These are phyloP conservation scores for Meriones unguiculatus DNA, from an alignment of 2,113 vertebrate genomes.

Conservation along the genomic window DNA sequence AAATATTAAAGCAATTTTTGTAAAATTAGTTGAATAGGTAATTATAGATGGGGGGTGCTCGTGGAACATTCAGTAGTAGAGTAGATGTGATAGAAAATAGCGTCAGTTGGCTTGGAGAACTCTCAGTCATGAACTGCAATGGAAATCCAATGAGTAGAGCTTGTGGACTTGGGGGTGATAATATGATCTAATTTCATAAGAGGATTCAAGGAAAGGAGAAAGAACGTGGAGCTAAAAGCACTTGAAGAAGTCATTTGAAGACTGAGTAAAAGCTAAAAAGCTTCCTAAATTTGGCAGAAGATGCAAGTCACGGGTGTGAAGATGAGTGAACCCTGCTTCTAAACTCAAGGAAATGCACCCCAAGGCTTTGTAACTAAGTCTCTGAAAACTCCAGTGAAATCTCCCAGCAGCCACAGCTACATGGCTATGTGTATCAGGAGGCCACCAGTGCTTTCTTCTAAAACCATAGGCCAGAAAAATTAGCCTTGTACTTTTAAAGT, in stretches of 20 bases:
- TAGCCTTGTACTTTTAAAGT: conserved; percentile 5
- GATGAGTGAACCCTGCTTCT: background rate
- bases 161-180: background rate
- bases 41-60: background rate
- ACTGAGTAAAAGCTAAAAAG: background rate
- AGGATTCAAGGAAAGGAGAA: background rate
- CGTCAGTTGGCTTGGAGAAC: background rate
- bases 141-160: background rate
- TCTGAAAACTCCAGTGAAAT: background rate
- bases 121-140: background rate
- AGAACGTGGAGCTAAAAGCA: background rate
- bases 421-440: background rate
- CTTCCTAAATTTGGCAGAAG: background rate
- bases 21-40: background rate
- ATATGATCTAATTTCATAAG: background rate
- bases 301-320: background rate
- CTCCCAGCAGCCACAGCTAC: background rate
- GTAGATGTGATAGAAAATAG: background rate
- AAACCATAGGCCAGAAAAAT: conserved; percentile 11
- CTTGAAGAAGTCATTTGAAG: conserved; percentile 1
- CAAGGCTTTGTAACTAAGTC: conserved; percentile 2
- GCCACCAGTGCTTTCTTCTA: background rate
- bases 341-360: background rate
- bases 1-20: background rate
- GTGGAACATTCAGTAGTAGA: background rate